These are phyloP conservation scores for Drosophila atripex DNA, from an alignment of 2,888 invertebrate species.

Conservation along the genomic window DNA sequence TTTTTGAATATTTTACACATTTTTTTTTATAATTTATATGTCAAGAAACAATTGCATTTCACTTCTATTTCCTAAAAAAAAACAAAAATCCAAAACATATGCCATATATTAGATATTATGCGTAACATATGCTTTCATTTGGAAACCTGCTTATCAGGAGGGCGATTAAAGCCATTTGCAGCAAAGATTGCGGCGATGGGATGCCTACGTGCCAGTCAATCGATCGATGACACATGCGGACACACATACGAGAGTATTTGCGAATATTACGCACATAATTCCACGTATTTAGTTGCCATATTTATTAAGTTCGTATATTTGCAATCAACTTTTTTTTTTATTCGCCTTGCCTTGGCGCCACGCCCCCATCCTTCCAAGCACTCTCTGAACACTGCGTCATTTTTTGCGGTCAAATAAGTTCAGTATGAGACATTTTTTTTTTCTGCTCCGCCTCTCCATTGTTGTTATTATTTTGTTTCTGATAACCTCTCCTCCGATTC, in stretches of 20 bases:
- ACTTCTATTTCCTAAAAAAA: no score
- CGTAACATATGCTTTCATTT: conserved; percentile 40
- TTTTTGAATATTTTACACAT: neutral
- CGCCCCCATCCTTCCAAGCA: conserved; percentile 3
- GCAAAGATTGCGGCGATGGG: conserved; percentile 21
- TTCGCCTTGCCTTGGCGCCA: neutral
- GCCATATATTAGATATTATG: conserved; percentile 48
- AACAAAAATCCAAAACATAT: conserved; percentile 52
- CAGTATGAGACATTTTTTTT: conserved; percentile 32
- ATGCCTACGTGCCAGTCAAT: conserved; percentile 44
- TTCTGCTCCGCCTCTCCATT: conserved; percentile 45
- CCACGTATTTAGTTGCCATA: conserved; percentile 54
- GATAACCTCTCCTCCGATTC: conserved; percentile 59
- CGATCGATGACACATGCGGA: conserved; percentile 41
- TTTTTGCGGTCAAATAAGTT: conserved; percentile 64
- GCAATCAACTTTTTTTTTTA: neutral
- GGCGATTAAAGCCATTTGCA: conserved; percentile 42
- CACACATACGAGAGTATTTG: conserved; percentile 15
- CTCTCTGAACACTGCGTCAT: conserved; percentile 41
- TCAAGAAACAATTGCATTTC: no score
- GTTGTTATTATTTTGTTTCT: conserved; percentile 57
- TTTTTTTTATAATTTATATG: no score
- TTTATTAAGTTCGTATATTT: conserved; percentile 7
- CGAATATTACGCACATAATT: conserved; percentile 31
- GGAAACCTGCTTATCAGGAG: conserved; percentile 27